Conservation (phyloP, 2,797 vertebrate genomes). For the Poeciliopsis gracilis region DNA sequence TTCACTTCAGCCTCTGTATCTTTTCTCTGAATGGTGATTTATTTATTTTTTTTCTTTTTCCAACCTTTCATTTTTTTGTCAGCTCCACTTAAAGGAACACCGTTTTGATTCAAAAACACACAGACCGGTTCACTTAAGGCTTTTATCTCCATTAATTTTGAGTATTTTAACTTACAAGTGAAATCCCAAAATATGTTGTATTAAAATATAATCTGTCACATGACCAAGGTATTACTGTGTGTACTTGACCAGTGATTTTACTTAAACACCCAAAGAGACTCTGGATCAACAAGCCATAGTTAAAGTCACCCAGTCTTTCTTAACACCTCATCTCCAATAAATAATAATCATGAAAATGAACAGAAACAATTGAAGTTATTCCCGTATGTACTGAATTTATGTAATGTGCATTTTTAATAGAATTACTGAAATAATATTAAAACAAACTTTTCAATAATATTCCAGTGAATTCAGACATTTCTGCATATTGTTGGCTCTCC, state of each 20-base stretch:
- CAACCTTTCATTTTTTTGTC: constrained; percentile 40
- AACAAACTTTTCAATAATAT: not conserved
- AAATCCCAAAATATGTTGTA: not conserved
- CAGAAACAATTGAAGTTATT: not conserved
- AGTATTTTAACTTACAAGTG: not conserved
- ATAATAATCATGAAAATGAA: not conserved
- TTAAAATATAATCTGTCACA: not conserved
- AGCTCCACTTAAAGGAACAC: not conserved
- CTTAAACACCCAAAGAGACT: not conserved
- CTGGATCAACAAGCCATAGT: not conserved
- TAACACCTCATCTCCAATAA: too few relatives aligned
- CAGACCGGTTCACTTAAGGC: not conserved
- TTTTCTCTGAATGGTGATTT: constrained; percentile 44
- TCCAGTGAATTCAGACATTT: not conserved
- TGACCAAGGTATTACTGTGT: not conserved
- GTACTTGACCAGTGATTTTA: not conserved
- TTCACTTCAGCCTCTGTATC: constrained; percentile 31
- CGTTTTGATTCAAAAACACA: not conserved
- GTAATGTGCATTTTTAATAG: not conserved
- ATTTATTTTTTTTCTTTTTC: not conserved
- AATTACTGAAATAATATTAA: not conserved
- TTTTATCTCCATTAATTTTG: not conserved
- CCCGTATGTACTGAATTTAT: not conserved
- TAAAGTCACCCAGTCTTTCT: not conserved
- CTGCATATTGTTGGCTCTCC: not conserved